Evolutionary conservation across 2,797 vertebrate genomes (phyloP).

Genomic region (Orientallactaga sibirica): DNA sequence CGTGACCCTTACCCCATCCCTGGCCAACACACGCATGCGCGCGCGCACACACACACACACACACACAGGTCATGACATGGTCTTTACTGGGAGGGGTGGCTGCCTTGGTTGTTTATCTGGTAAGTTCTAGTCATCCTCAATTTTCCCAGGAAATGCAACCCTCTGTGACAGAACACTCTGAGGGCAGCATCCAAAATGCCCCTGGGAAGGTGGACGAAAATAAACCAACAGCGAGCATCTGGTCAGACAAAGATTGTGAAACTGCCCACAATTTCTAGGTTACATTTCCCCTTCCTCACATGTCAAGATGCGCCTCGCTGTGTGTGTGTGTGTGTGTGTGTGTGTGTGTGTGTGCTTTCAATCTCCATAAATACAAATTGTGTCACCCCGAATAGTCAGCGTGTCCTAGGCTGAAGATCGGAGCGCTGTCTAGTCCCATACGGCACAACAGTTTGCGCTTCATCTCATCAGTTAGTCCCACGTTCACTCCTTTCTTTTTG

Average conservation of each 20-base stretch:
- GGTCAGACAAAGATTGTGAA: slow-evolving; percentile 2
- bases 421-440: not conserved
- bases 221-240: not conserved
- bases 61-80: too few relatives aligned
- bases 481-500: not conserved
- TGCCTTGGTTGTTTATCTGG: not conserved
- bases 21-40: too few relatives aligned
- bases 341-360: too few relatives aligned
- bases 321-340: rapidly evolving
- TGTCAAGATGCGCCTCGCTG: not conserved
- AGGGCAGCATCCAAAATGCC: not conserved
- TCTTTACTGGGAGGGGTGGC: not conserved
- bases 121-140: not conserved
- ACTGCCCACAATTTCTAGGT: not conserved
- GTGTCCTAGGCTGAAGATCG: not conserved
- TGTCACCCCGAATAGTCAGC: not conserved
- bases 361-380: not conserved
- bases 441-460: not conserved
- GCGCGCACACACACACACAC: too few relatives aligned
- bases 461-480: not conserved
- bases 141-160: not conserved
- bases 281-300: not conserved
- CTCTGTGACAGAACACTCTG: not conserved
- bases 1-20: too few relatives aligned
- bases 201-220: not conserved